Evolutionary conservation across 2,113 vertebrate species (phyloP).

Genomic region (Setophaga coronata): DNA sequence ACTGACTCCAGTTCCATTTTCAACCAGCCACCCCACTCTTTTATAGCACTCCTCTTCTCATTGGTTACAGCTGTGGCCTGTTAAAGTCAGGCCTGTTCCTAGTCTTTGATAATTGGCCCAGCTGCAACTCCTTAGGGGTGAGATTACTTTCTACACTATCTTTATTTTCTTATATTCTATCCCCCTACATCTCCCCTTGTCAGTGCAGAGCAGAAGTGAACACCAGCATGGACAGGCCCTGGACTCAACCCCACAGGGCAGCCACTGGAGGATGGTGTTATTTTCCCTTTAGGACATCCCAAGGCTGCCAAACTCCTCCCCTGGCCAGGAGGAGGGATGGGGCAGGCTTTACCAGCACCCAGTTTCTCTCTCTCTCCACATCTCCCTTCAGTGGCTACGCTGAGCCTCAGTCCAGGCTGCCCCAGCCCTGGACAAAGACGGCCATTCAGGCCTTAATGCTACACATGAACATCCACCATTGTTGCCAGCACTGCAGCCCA

Average conservation of each 20-base stretch:
- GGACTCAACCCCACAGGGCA: background rate
- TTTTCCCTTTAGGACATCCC: background rate
- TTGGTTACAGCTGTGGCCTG: no score
- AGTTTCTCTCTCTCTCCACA: background rate
- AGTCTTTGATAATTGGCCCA: no score
- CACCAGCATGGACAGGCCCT: rapidly evolving
- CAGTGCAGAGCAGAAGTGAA: background rate
- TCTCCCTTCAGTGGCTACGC: rapidly evolving
- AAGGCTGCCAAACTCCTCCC: background rate
- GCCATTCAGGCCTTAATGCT: background rate
- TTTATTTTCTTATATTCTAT: no score
- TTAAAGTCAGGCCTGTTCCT: no score
- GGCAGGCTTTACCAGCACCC: background rate
- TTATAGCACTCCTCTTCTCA: no score
- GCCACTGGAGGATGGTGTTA: rapidly evolving
- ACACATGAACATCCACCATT: conserved; percentile 29
- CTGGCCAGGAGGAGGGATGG: background rate
- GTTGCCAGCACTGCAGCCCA: background rate
- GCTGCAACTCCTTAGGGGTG: no score
- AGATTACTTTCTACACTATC: no score
- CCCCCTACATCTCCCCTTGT: background rate
- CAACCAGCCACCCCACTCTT: no score
- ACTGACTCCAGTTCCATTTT: no score
- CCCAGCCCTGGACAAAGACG: background rate
- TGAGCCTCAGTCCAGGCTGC: background rate